These are phyloP conservation scores for Peromyscus attwateri DNA, from an alignment of 2,797 vertebrate genomes.

Conservation along the genomic window DNA sequence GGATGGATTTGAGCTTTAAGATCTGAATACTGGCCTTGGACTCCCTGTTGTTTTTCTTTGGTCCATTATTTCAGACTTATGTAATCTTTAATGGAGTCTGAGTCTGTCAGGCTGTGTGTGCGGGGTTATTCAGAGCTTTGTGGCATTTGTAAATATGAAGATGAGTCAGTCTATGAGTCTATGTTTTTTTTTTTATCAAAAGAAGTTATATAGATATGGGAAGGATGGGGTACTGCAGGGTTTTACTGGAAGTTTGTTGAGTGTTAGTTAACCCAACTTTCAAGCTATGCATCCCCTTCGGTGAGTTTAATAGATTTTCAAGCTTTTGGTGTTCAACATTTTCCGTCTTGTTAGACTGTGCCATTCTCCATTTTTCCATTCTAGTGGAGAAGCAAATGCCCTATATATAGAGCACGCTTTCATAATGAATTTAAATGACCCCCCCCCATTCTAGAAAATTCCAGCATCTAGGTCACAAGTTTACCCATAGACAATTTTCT, in stretches of 20 bases:
- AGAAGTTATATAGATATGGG: constrained; percentile 32
- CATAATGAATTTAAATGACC: neutral
- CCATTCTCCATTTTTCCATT: constrained; percentile 20
- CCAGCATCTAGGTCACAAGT: neutral
- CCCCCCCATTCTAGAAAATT: neutral
- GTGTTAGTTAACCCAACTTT: constrained; percentile 52
- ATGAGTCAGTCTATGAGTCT: neutral
- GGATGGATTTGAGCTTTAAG: constrained; percentile 41
- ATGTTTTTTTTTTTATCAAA: constrained; percentile 34
- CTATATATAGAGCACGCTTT: neutral
- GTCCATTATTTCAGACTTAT: neutral
- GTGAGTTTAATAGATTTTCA: constrained; percentile 64
- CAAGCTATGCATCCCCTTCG: constrained; percentile 1
- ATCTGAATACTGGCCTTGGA: neutral
- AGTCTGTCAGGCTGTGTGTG: neutral
- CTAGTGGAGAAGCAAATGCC: constrained; percentile 35
- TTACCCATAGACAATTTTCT: constrained; percentile 46
- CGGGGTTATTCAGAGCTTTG: neutral
- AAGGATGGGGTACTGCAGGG: neutral
- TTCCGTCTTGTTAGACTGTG: constrained; percentile 36
- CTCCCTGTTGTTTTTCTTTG: neutral
- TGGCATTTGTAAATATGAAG: constrained; percentile 21
- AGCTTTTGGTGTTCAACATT: constrained; percentile 57
- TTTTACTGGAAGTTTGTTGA: constrained; percentile 48
- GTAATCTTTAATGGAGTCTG: neutral